phyloP scores from a whole-genome alignment of 2,888 invertebrate species.

The Itoplectis maculator region DNA sequence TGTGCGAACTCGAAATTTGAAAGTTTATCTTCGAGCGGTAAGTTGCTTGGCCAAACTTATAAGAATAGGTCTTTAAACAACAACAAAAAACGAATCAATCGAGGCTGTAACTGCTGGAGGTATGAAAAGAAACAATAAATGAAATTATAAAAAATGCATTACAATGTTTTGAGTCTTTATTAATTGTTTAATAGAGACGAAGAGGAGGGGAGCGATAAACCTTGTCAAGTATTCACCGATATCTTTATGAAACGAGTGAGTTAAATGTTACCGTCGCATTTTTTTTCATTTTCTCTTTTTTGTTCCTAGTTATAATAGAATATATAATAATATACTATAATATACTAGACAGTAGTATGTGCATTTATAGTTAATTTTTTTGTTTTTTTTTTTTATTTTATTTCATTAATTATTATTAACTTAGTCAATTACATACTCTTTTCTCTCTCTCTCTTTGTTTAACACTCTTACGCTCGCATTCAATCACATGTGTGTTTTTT shows the following conservation, averaged over 20 bases:
- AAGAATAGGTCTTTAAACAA: no score
- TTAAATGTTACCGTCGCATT: constrained; percentile 80
- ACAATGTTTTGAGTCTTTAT: constrained; percentile 68
- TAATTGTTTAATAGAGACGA: constrained; percentile 60
- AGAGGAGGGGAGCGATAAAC: constrained; percentile 29
- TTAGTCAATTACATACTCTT: constrained; percentile 57
- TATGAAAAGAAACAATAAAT: constrained; percentile 42
- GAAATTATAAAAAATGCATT: constrained; percentile 53
- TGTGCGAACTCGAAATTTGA: background rate
- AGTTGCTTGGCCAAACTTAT: background rate
- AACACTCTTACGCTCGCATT: constrained; percentile 50
- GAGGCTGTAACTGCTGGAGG: constrained; percentile 39
- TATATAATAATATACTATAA: constrained; percentile 73
- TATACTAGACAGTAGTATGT: constrained; percentile 78
- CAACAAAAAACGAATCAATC: constrained; percentile 27
- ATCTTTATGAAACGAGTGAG: constrained; percentile 79
- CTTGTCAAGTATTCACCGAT: constrained; percentile 38
- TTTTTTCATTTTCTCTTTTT: constrained; percentile 68
- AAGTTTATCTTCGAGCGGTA: background rate
- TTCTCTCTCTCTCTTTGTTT: constrained; percentile 28
- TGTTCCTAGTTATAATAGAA: constrained; percentile 58
- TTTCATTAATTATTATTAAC: constrained; percentile 68
- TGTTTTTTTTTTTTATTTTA: constrained; percentile 72
- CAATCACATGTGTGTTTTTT: constrained; percentile 54
- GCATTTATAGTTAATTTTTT: constrained; percentile 78